phyloP scores from a whole-genome alignment of 2,113 vertebrate genomes.

The Tiliqua scincoides region DNA sequence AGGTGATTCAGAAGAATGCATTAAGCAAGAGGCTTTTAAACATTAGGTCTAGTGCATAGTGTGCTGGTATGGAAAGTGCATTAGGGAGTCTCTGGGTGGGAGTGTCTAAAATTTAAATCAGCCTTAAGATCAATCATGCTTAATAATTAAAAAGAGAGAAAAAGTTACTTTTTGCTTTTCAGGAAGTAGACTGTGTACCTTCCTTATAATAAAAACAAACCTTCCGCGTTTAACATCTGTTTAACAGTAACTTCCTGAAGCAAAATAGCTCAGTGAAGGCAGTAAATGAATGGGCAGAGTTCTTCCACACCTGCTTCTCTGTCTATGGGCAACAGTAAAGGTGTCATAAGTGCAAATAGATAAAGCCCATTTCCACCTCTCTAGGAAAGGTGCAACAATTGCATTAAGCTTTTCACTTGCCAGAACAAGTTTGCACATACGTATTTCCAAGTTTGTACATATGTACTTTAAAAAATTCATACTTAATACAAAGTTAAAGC shows the following conservation, averaged over 20 bases:
- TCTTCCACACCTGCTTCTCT: background rate
- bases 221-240: background rate
- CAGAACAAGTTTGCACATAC: background rate
- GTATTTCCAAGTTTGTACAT: background rate
- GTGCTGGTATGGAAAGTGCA: background rate
- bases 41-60: background rate
- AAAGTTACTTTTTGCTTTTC: background rate
- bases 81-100: background rate
- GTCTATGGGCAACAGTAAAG: background rate
- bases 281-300: background rate
- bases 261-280: background rate
- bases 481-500: background rate
- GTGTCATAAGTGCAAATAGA: background rate
- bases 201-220: constrained; percentile 1
- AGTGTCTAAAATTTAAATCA: background rate
- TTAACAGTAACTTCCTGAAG: constrained; percentile 9
- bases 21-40: background rate
- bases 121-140: background rate
- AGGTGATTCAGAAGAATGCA: background rate
- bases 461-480: background rate
- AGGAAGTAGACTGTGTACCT: background rate
- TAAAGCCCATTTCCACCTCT: background rate
- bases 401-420: background rate
- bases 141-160: background rate
- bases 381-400: background rate